Evolutionary conservation across 2,797 vertebrate genomes (phyloP), one percentile per base, ranked within the genome.

Genomic region (Acrossocheilus wenchowensis): DNA sequence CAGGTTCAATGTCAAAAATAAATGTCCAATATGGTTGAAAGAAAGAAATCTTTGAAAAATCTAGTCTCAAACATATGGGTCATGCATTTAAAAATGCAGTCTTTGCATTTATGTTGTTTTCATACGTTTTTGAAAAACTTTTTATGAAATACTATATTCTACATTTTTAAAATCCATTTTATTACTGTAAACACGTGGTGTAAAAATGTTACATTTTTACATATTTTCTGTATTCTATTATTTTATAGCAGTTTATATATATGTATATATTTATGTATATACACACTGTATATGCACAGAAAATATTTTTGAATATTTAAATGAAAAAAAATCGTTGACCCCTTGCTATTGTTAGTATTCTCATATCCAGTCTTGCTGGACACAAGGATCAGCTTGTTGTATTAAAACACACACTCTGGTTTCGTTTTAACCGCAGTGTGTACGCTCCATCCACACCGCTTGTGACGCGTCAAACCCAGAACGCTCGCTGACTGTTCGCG

Each of bases 401-500:
- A 9, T 83, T 75, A 36, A 83, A 83, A 64, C 9, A 14, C 4
- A 14, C n/a, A 3, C 50, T 79, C 23, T 52, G 43, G 21, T 64
- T 81, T 30, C 21, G 21, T 66, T 66, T 14, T 19, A 26, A 30
- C 26, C 41, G 8, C 68, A 74, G 78, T 85, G 50, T 57, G 74
- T 12, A 84, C 48, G 62, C 45, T 84, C 74, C 83, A 30, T 85
- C 48, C 36, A 84, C 83, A 9, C 36, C 26, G 5, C 19, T 81
- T 71, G 36, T 6, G 19, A 36, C 74, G 83, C 75, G 26, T 43
- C 48, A 41, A 26, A 69, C 41, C 60, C 62, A 78, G 60, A 78
- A 69, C 45, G 73, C 83, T 54, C 3, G 36, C 81, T 45, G 82
- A 75, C 52, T 66, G 78, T 73, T 80, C 26, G 78, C 89, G 78